Base-by-base conservation (phyloP, 2,113 vertebrate genomes). In the Psilopsiagon aurifrons region DNA sequence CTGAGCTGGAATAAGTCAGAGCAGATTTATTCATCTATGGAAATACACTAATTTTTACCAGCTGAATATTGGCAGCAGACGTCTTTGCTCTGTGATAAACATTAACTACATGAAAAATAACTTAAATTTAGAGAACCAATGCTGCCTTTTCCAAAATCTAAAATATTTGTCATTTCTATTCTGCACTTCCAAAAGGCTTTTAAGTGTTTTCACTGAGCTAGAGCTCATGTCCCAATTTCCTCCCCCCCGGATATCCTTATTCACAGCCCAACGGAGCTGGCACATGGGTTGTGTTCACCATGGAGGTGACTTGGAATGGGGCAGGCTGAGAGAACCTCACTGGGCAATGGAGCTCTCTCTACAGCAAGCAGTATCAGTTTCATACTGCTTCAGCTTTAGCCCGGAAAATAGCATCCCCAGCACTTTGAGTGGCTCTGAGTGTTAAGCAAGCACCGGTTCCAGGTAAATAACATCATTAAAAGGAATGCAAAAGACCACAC, bases 21-120 rank as follows among this genome's bases (percentile, higher is more conserved):
- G 69, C 73, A 86, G 73, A 90, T 75, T 79, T 29, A 47, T 91
- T 94, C 8, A 3, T 84, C 75, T 83, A 55, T 92, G 73, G 80
- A 91, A 90, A 90, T 62, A 62, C 43, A 68, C 90, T 91, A 83
- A 92, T 92, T 96, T 88, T 82, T 86, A 94, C 92, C 92, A 95
- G 86, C 69, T 95, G 94, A 95, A 93, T 55, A 91, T 75, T 16
- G 83, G 39, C 63, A 78, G 49, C 66, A 79, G 31, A 70, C 54
- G 7, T 11, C 76, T 79, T 41, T 86, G 83, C 86, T 88, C 68
- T 57, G 51, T 44, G 69, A 95, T 93, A 90, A 93, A 83, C 11
- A 6, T 54, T 76, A 94, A 87, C 86, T 87, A 91, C 87, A 80
- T 74, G 85, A 95, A 94, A 94, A 87, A 83, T 71, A 5, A 82